These are phyloP conservation scores for Lasioglossum malachurum DNA, from an alignment of 2,888 invertebrate species.

Conservation along the genomic window DNA sequence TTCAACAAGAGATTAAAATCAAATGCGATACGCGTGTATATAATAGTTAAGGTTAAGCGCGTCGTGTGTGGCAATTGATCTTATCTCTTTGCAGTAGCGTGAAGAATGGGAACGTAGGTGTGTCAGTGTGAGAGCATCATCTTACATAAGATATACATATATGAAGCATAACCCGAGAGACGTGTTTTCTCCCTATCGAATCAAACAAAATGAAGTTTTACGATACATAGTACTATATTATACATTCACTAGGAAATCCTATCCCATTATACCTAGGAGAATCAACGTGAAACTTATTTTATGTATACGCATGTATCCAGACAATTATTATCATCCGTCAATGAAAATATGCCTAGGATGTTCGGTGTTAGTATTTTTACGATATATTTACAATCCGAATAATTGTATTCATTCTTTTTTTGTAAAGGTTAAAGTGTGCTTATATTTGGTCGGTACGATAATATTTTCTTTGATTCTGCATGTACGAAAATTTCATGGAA, in stretches of 20 bases:
- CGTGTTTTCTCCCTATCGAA: slow-evolving; percentile 32
- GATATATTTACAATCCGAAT: slow-evolving; percentile 45
- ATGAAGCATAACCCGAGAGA: slow-evolving; percentile 39
- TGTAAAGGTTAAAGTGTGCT: slow-evolving; percentile 26
- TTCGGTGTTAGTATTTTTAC: slow-evolving; percentile 67
- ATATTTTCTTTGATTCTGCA: slow-evolving; percentile 17
- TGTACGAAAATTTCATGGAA: slow-evolving; percentile 11
- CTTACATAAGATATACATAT: slow-evolving; percentile 54
- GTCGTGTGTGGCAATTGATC: slow-evolving; percentile 68
- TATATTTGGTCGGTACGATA: slow-evolving; percentile 2
- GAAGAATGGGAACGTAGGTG: slow-evolving; percentile 55
- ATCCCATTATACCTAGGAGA: slow-evolving; percentile 24
- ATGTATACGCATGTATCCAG: slow-evolving; percentile 33
- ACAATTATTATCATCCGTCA: slow-evolving; percentile 46
- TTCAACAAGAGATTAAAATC: slow-evolving; percentile 55
- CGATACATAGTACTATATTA: not conserved
- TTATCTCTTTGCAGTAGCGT: slow-evolving; percentile 58
- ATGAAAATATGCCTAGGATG: slow-evolving; percentile 47
- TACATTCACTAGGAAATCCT: slow-evolving; percentile 28
- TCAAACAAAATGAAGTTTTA: slow-evolving; percentile 38
- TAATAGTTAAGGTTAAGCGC: slow-evolving; percentile 71
- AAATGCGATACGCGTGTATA: slow-evolving; percentile 71
- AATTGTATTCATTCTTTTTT: slow-evolving; percentile 49
- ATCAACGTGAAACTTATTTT: slow-evolving; percentile 45
- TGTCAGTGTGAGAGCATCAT: slow-evolving; percentile 44